Percentiles rank a stretch among this genome's conserved stretches.
phyloP scores from a whole-genome alignment of 2,888 invertebrate genomes.

The Alentia gelatinosa region DNA sequence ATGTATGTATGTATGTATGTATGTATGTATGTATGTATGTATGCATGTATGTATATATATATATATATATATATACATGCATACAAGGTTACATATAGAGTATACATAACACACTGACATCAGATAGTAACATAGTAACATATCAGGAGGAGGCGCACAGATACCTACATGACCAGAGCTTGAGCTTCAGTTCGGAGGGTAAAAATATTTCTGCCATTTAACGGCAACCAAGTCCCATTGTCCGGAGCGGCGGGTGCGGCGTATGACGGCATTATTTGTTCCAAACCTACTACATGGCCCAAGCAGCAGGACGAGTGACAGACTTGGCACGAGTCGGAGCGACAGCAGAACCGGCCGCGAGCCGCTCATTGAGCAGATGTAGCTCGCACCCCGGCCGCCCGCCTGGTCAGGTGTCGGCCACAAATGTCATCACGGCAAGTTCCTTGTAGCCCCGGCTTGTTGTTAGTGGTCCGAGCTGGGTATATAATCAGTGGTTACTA shows the following conservation, averaged over 20 bases:
- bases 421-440: too few relatives aligned
- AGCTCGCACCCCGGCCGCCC: neutral
- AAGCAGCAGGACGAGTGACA: neutral
- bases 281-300: neutral
- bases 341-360: neutral
- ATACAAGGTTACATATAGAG: neutral
- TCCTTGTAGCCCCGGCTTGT: too few relatives aligned
- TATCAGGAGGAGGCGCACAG: too few relatives aligned
- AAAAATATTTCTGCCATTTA: slow-evolving; percentile 55
- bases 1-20: too few relatives aligned
- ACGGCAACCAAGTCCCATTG: neutral
- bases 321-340: neutral
- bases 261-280: neutral
- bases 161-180: slow-evolving; percentile 41
- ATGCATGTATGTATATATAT: neutral
- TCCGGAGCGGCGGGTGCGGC: neutral
- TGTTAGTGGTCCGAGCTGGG: too few relatives aligned
- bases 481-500: too few relatives aligned
- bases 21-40: neutral
- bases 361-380: neutral
- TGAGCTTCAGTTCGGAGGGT: slow-evolving; percentile 47
- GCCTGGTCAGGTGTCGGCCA: too few relatives aligned
- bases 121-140: too few relatives aligned
- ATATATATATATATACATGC: too few relatives aligned
- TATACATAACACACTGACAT: too few relatives aligned